phyloP scores from a whole-genome alignment of 2,797 vertebrate species.

The Paramormyrops hopkinsi region DNA sequence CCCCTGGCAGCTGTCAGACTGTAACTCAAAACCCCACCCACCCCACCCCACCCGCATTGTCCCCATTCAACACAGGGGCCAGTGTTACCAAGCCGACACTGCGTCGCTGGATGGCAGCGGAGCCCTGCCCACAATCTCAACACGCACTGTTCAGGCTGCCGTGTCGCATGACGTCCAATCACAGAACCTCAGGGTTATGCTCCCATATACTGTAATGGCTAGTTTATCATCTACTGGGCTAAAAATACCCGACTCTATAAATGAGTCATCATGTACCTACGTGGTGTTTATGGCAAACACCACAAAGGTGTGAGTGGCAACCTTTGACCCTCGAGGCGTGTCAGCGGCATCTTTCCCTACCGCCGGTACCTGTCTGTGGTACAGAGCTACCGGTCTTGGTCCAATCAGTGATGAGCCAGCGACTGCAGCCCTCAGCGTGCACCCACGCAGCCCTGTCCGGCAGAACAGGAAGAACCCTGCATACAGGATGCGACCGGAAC shows the following conservation, averaged over 20 bases:
- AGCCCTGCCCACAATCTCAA: not conserved
- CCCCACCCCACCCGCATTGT: conserved; percentile 7
- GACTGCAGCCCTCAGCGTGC: not conserved
- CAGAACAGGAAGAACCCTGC: not conserved
- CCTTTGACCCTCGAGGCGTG: not conserved
- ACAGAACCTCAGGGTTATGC: not conserved
- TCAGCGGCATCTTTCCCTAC: not conserved
- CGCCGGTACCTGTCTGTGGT: not conserved
- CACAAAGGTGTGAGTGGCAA: no score
- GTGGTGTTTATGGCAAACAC: not conserved
- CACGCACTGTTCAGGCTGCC: not conserved
- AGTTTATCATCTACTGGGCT: not conserved
- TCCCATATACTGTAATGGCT: not conserved
- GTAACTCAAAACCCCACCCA: conserved; percentile 14
- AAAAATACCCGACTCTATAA: not conserved
- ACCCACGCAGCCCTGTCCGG: not conserved
- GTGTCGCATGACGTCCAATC: not conserved
- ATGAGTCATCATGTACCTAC: not conserved
- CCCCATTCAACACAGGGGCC: conserved; percentile 16
- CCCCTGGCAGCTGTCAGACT: conserved; percentile 17
- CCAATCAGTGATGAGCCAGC: not conserved
- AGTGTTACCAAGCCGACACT: conserved; percentile 6
- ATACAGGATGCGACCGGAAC: not conserved
- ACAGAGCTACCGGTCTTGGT: not conserved
- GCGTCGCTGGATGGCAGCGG: not conserved